Percentiles rank a stretch among this genome's conserved stretches.
These are phyloP conservation scores for Podarcis raffonei DNA, from an alignment of 2,113 vertebrate genomes.

Conservation along the genomic window DNA sequence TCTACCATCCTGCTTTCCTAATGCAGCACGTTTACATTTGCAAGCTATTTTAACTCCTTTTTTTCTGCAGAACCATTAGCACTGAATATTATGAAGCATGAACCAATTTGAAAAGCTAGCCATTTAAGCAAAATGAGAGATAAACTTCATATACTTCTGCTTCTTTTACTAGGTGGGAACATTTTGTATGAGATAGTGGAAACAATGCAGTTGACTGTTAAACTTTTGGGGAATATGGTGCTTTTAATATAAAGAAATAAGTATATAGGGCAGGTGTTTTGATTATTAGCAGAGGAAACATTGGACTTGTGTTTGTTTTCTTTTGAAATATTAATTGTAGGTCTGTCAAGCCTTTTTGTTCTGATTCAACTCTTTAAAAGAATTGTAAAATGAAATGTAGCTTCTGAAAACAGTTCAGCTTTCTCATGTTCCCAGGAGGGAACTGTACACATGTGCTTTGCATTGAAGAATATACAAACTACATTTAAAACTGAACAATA, in stretches of 20 bases:
- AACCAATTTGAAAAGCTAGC: not conserved
- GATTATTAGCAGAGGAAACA: not conserved
- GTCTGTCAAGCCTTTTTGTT: not conserved
- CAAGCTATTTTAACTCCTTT: not conserved
- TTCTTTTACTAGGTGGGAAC: not conserved
- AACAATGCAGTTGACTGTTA: not conserved
- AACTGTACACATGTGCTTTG: too few species aligned
- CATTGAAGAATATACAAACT: not conserved
- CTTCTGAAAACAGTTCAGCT: not conserved
- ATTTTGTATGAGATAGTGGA: not conserved
- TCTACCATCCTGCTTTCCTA: not conserved
- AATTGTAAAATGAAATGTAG: not conserved
- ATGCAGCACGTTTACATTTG: not conserved
- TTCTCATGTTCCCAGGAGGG: too few species aligned
- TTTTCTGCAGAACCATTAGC: not conserved
- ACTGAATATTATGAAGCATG: not conserved
- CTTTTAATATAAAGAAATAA: not conserved
- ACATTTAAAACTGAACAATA: not conserved
- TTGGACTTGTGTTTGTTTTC: not conserved
- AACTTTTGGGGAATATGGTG: not conserved
- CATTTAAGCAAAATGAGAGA: not conserved
- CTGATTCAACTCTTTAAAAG: not conserved
- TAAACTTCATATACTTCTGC: not conserved
- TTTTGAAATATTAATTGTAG: not conserved
- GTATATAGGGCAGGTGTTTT: not conserved